Conservation (phyloP, 2,888 invertebrate genomes). For the Tipula unca region DNA sequence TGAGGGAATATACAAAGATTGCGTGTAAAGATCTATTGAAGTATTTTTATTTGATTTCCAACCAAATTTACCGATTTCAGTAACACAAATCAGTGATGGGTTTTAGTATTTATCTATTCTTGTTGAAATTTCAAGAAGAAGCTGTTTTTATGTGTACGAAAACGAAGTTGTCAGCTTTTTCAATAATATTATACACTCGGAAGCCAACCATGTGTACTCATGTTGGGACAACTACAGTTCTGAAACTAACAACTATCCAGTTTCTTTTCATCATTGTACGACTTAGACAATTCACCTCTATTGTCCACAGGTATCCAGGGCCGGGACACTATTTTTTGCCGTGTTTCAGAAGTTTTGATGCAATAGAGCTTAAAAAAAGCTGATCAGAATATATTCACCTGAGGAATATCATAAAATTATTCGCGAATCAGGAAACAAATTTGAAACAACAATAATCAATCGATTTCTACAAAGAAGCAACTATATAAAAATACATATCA, state of each 20-base stretch:
- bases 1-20: too few species aligned
- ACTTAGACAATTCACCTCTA: not conserved
- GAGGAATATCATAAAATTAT: not conserved
- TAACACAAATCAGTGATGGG: too few species aligned
- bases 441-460: not conserved
- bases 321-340: not conserved
- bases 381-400: not conserved
- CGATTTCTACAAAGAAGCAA: not conserved
- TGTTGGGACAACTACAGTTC: not conserved
- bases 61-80: too few species aligned
- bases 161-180: too few species aligned
- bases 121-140: too few species aligned
- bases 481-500: not conserved
- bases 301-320: not conserved
- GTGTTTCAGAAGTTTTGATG: not conserved
- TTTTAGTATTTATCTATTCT: too few species aligned
- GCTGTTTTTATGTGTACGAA: too few species aligned
- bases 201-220: not conserved
- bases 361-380: not conserved
- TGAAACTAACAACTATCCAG: not conserved
- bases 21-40: too few species aligned
- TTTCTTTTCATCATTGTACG: not conserved
- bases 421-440: not conserved
- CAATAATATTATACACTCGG: too few species aligned
- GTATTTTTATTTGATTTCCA: too few species aligned